A percentile compares a stretch with the other conserved stretches of the same genome.
Evolutionary conservation across 2,113 vertebrate genomes (phyloP).

Genomic region (Otolemur garnettii): DNA sequence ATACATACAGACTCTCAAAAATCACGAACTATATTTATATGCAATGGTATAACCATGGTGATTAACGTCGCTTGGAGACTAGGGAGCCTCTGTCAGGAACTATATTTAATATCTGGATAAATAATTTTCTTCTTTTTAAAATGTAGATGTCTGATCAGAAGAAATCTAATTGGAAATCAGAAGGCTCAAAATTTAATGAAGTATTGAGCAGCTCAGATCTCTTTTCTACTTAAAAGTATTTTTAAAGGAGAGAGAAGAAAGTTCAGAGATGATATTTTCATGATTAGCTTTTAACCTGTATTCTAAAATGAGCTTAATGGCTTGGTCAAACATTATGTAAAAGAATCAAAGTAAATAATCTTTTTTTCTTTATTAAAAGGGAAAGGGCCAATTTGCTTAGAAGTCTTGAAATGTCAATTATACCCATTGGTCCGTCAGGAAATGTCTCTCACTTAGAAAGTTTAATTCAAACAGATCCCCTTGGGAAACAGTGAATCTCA

Average conservation of each 20-base stretch:
- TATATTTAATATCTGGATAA: slow-evolving; percentile 6
- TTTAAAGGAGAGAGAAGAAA: slow-evolving; percentile 29
- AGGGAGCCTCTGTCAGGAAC: background rate
- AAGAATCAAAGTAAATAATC: slow-evolving; percentile 59
- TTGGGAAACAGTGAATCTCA: background rate
- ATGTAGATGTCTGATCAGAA: slow-evolving; percentile 28
- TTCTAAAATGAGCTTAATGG: slow-evolving; percentile 4
- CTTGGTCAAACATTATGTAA: slow-evolving; percentile 2
- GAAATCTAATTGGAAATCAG: slow-evolving; percentile 56
- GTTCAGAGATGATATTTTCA: background rate
- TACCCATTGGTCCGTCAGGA: slow-evolving; percentile 16
- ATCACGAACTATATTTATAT: background rate
- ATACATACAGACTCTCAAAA: background rate
- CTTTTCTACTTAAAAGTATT: slow-evolving; percentile 50
- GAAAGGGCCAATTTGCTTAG: background rate
- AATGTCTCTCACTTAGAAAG: background rate
- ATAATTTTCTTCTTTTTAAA: background rate
- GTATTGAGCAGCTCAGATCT: background rate
- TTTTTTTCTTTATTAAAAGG: slow-evolving; percentile 12
- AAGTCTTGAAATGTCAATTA: slow-evolving; percentile 36
- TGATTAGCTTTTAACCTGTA: slow-evolving; percentile 42
- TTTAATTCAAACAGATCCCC: slow-evolving; percentile 44
- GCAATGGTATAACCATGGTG: background rate
- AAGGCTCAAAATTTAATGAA: background rate
- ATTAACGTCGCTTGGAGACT: background rate